Conservation (phyloP, 1,140 invertebrate species). For the Homarus americanus region DNA sequence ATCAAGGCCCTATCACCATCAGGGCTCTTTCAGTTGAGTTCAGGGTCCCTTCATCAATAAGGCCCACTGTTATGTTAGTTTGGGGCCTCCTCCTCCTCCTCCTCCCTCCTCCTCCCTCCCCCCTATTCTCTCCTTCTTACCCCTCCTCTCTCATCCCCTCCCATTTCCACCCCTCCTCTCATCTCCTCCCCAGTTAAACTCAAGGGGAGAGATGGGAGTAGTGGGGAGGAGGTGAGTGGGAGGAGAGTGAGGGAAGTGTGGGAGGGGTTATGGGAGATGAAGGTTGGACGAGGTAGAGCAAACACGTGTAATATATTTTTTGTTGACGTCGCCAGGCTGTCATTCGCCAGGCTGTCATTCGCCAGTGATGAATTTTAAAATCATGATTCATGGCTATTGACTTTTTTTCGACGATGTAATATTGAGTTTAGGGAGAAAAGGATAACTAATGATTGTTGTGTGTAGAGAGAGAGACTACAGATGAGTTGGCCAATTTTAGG, state of each 20-base stretch:
- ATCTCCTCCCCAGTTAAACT: not conserved
- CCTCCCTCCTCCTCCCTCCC: conserved; percentile 6
- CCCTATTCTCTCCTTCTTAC: not conserved
- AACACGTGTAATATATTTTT: conserved; percentile 3
- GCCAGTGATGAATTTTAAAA: conserved; percentile 55
- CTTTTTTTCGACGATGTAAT: conserved; percentile 48
- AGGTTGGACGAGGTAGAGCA: not conserved
- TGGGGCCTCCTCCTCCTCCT: not conserved
- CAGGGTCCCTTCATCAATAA: too few relatives aligned
- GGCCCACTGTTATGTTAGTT: too few relatives aligned
- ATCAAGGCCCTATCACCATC: too few relatives aligned
- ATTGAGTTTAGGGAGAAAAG: conserved; percentile 31
- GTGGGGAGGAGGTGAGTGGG: not conserved
- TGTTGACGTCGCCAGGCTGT: conserved; percentile 20
- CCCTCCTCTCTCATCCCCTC: conserved; percentile 7
- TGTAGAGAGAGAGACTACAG: not conserved
- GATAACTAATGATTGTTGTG: conserved; percentile 45
- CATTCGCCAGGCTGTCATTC: not conserved
- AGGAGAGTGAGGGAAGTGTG: too few relatives aligned
- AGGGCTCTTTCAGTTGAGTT: too few relatives aligned
- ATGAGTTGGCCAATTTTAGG: not conserved
- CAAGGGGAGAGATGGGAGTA: not conserved
- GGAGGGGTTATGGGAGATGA: not conserved
- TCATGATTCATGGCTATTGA: conserved; percentile 61
- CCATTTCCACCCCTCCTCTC: not conserved